These are phyloP conservation scores for Zosterops hypoxanthus DNA, from an alignment of 2,113 vertebrate species.

Conservation along the genomic window DNA sequence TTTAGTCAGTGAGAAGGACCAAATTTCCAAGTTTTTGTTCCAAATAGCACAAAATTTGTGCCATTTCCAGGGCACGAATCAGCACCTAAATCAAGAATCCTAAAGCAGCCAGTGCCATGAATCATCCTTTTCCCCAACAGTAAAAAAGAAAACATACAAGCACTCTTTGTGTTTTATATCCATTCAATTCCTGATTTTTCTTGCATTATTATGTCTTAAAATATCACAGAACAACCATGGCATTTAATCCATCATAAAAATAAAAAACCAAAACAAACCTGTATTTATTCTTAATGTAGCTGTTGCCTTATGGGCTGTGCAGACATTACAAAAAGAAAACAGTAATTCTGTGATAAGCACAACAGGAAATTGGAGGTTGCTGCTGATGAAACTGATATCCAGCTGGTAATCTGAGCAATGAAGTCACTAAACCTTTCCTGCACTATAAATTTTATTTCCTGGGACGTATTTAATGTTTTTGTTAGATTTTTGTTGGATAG, in stretches of 20 bases:
- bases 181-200: not conserved
- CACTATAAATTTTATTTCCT: slow-evolving; percentile 71
- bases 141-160: not conserved
- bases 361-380: slow-evolving; percentile 80
- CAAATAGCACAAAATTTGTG: not conserved
- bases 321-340: slow-evolving; percentile 55
- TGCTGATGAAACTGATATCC: slow-evolving; percentile 75
- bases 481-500: not conserved
- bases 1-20: slow-evolving; percentile 25
- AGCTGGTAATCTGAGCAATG: slow-evolving; percentile 69
- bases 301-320: slow-evolving; percentile 58
- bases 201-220: slow-evolving; percentile 48
- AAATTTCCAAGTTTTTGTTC: not conserved
- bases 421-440: slow-evolving; percentile 69
- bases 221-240: slow-evolving; percentile 53
- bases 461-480: slow-evolving; percentile 39
- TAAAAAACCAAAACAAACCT: not conserved
- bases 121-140: slow-evolving; percentile 45
- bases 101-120: slow-evolving; percentile 18
- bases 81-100: not conserved
- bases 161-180: not conserved
- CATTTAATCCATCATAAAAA: slow-evolving; percentile 62
- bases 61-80: slow-evolving; percentile 27
- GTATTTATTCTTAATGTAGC: slow-evolving; percentile 62
- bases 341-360: slow-evolving; percentile 73